These are phyloP conservation scores for Hippopotamus amphibius DNA, from an alignment of 2,113 vertebrate genomes.

Conservation along the genomic window DNA sequence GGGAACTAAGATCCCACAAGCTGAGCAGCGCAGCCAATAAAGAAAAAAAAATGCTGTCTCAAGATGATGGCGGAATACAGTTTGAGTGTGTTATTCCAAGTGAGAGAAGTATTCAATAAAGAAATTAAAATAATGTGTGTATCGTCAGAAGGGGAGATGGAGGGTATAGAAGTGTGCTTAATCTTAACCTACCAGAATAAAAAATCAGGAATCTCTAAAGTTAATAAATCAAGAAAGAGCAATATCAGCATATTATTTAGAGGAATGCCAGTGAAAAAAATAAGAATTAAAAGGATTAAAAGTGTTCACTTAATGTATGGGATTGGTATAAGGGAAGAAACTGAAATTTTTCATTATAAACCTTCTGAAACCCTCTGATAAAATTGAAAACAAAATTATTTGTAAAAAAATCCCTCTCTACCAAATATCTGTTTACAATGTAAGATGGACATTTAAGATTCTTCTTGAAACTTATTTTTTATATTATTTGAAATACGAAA, in stretches of 20 bases:
- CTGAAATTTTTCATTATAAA: neutral
- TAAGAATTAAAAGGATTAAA: neutral
- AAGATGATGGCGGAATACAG: neutral
- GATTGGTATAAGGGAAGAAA: neutral
- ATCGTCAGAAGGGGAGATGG: neutral
- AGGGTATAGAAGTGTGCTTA: neutral
- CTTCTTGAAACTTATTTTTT: neutral
- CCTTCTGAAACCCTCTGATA: neutral
- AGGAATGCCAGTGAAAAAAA: neutral
- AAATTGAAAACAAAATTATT: neutral
- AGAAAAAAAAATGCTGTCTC: neutral
- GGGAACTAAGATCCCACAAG: too few relatives aligned
- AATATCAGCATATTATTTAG: neutral
- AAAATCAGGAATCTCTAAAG: neutral
- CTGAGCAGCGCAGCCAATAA: fast-evolving
- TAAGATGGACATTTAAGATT: neutral
- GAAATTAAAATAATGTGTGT: neutral
- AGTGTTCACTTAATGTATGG: neutral
- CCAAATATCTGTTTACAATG: neutral
- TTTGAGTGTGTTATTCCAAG: neutral
- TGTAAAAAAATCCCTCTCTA: neutral
- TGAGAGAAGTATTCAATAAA: neutral
- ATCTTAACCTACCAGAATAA: neutral
- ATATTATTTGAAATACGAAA: neutral
- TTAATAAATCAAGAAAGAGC: neutral